Percentiles rank a stretch among this genome's conserved stretches.
Evolutionary conservation across 2,113 vertebrate species (phyloP).

Genomic region (Motacilla alba): DNA sequence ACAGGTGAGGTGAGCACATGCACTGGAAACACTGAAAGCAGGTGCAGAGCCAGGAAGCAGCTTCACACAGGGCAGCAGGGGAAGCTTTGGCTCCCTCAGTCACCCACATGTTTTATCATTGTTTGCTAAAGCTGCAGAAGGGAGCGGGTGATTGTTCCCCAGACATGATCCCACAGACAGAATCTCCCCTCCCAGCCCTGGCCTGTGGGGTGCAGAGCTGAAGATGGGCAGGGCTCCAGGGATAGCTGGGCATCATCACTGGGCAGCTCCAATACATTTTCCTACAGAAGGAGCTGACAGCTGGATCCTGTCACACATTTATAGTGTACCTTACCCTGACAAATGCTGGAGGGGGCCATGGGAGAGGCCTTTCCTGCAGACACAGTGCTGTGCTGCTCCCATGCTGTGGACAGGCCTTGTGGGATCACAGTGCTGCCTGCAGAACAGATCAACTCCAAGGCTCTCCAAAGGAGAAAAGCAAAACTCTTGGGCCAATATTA

Average conservation of each 20-base stretch:
- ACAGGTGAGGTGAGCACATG: neutral
- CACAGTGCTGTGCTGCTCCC: neutral
- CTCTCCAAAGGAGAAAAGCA: neutral
- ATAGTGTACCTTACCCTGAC: neutral
- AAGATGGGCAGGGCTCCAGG: rapidly evolving
- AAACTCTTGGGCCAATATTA: neutral
- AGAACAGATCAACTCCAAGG: neutral
- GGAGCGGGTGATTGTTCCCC: neutral
- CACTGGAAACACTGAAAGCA: neutral
- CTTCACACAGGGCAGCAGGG: neutral
- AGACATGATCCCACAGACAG: neutral
- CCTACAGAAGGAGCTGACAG: neutral
- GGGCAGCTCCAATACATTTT: rapidly evolving
- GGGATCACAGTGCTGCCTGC: neutral
- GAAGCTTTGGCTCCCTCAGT: neutral
- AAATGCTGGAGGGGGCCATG: neutral
- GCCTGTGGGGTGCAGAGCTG: neutral
- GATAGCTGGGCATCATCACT: no score
- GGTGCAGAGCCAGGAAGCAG: neutral
- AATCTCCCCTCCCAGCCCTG: neutral
- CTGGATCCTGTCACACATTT: rapidly evolving
- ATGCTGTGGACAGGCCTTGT: rapidly evolving
- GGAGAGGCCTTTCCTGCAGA: neutral
- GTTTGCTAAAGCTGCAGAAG: neutral
- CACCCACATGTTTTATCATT: neutral